Evolutionary conservation across 2,888 invertebrate species (phyloP).

Genomic region (Theretra japonica): DNA sequence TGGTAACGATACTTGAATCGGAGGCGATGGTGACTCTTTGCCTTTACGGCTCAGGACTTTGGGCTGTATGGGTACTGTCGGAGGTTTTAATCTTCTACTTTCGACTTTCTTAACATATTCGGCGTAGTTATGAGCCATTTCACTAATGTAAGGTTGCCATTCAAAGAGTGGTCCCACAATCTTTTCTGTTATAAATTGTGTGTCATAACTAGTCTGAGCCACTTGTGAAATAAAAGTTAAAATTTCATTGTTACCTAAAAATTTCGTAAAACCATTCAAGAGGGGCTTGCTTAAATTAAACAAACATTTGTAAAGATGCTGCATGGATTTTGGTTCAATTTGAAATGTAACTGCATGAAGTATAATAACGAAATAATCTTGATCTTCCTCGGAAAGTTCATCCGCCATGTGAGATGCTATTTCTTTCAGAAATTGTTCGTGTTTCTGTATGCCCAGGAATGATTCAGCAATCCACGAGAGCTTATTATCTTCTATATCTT

Average conservation of each 20-base stretch:
- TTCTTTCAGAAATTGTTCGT: slow-evolving; percentile 60
- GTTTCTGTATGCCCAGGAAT: slow-evolving; percentile 70
- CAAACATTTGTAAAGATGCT: slow-evolving; percentile 69
- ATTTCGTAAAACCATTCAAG: slow-evolving; percentile 66
- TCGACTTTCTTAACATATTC: slow-evolving; percentile 66
- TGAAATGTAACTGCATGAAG: slow-evolving; percentile 69
- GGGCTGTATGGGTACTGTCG: slow-evolving; percentile 66
- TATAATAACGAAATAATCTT: slow-evolving; percentile 67
- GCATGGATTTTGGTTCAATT: slow-evolving; percentile 61
- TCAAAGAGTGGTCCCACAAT: slow-evolving; percentile 78
- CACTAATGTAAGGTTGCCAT: slow-evolving; percentile 76
- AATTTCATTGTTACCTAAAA: slow-evolving; percentile 75
- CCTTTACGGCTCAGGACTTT: slow-evolving; percentile 66
- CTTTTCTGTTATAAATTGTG: slow-evolving; percentile 76
- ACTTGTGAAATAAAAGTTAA: slow-evolving; percentile 73
- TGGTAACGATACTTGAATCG: slow-evolving; percentile 42
- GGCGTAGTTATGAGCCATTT: slow-evolving; percentile 70
- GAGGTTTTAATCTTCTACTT: slow-evolving; percentile 60
- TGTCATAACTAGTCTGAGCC: slow-evolving; percentile 78
- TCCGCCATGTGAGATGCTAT: slow-evolving; percentile 59
- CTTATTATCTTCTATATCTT: slow-evolving; percentile 63
- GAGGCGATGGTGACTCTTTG: slow-evolving; percentile 42
- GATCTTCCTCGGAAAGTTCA: slow-evolving; percentile 64
- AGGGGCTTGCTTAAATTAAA: slow-evolving; percentile 74
- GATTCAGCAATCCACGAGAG: slow-evolving; percentile 72